Conservation (phyloP, 2,797 vertebrate genomes). For the Mus minutoides region DNA sequence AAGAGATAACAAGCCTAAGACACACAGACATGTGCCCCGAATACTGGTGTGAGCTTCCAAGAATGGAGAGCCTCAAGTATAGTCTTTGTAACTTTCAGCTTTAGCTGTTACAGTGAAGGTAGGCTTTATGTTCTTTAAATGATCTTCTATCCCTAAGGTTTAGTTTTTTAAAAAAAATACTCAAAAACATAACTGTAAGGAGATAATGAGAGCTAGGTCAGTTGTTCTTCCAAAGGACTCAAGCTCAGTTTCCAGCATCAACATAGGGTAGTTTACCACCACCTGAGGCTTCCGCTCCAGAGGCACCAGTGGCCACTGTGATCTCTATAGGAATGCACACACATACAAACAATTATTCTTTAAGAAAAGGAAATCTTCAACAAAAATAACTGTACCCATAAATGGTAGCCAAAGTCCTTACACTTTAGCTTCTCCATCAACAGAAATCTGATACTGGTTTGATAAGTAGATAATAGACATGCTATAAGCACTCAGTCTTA, state of each 20-base stretch:
- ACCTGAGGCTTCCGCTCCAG: not conserved
- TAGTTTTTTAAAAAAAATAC: not conserved
- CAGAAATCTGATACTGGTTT: not conserved
- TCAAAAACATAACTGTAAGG: not conserved
- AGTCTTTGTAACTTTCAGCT: not conserved
- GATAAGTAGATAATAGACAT: not conserved
- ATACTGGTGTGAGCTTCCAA: not conserved
- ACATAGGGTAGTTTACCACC: not conserved
- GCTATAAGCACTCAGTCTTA: not conserved
- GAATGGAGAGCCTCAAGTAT: not conserved
- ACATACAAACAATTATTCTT: not conserved
- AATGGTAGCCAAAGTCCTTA: not conserved
- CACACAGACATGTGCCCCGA: not conserved
- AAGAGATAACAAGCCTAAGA: not conserved
- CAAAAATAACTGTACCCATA: not conserved
- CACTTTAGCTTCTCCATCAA: not conserved
- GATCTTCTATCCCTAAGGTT: not conserved
- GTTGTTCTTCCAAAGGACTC: not conserved
- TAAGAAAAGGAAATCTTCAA: not conserved
- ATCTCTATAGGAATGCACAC: rapidly evolving
- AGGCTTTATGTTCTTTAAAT: not conserved
- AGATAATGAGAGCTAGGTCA: not conserved
- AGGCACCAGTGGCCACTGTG: not conserved
- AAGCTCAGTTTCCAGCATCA: not conserved
- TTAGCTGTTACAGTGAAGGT: not conserved